These are phyloP conservation scores for Scotopteryx bipunctaria DNA, from an alignment of 2,888 invertebrate genomes.

Conservation along the genomic window DNA sequence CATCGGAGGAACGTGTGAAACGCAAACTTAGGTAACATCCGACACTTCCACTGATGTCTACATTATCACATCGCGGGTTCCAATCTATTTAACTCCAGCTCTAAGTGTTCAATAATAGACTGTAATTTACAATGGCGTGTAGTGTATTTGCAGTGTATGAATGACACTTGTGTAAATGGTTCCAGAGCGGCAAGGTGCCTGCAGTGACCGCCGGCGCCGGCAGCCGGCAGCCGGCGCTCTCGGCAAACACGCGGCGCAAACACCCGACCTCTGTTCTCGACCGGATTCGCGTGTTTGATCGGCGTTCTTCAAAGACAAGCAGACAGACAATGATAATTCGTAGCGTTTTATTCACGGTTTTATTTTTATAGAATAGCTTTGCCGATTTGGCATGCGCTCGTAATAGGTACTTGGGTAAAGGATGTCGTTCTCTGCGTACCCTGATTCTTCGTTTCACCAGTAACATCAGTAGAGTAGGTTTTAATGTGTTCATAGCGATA, in stretches of 20 bases:
- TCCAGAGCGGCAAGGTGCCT: constrained; percentile 41
- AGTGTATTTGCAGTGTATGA: constrained; percentile 48
- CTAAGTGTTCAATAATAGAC: constrained; percentile 42
- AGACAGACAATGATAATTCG: constrained; percentile 7
- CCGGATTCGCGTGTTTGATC: constrained; percentile 11
- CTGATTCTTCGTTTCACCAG: background rate
- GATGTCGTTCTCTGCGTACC: too few relatives aligned
- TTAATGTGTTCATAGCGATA: background rate
- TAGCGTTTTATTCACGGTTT: constrained; percentile 6
- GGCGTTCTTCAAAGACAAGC: constrained; percentile 15
- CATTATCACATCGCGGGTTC: constrained; percentile 49
- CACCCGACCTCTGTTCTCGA: constrained; percentile 11
- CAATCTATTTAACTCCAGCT: constrained; percentile 48
- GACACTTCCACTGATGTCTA: constrained; percentile 59
- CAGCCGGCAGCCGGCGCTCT: constrained; percentile 3
- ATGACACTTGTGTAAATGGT: constrained; percentile 76
- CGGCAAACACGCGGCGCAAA: constrained; percentile 9
- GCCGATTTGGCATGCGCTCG: background rate
- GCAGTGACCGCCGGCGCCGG: constrained; percentile 27
- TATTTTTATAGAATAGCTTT: background rate
- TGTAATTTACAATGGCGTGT: constrained; percentile 37
- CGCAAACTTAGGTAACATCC: constrained; percentile 56
- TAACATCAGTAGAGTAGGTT: background rate
- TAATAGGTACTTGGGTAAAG: background rate
- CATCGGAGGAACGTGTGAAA: constrained; percentile 61